Evolutionary conservation across 2,888 invertebrate genomes (phyloP), one percentile per base, ranked within the genome.

Genomic region (Drosophila meridiana): DNA sequence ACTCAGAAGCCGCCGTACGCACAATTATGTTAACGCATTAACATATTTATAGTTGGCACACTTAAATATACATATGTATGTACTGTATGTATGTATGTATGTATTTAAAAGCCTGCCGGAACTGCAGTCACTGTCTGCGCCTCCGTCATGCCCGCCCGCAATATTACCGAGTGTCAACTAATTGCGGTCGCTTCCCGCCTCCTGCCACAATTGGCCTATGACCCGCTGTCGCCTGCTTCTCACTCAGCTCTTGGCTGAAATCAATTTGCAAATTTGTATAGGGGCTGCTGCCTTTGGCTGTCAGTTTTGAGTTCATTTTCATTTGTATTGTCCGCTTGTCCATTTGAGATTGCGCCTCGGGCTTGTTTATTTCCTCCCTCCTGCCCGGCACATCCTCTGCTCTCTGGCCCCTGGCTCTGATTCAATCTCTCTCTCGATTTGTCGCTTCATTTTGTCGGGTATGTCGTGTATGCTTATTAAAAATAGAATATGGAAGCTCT

Each of bases 261-360:
- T 86, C 88, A 90, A 89, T 91, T 91, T 89, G 80, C 74, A 79
- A 89, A 82, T 78, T 81, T 87, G 60, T 50, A 63, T 40, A 34
- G 68, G 47, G 52, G 47, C 20, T 9, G 47, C 34, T 55, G 64
- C 59, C 63, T 66, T 57, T 55, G 81, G 77, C 76, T 83, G 82
- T 84, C 87, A 74, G 50, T 87, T 84, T 73, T 67, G 71, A 77
- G 76, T 70, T 79, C 58, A 73, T 85, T 85, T 87, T 72, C 86
- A 82, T 82, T 87, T 71, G 60, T 60, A 72, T 70, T 75, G 69
- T 65, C 48, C 58, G 52, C 62, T 30, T 59, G 69, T 69, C 74
- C 76, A 71, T 67, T 73, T 61, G 42, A 57, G 52, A 64, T 68
- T 69, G 36, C 62, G 73, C 62, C 65, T 36, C 40, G 45, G 52